Evolutionary conservation across 2,888 invertebrate genomes (phyloP), one percentile per base, ranked within the genome.

Genomic region (Cinara cedri): DNA sequence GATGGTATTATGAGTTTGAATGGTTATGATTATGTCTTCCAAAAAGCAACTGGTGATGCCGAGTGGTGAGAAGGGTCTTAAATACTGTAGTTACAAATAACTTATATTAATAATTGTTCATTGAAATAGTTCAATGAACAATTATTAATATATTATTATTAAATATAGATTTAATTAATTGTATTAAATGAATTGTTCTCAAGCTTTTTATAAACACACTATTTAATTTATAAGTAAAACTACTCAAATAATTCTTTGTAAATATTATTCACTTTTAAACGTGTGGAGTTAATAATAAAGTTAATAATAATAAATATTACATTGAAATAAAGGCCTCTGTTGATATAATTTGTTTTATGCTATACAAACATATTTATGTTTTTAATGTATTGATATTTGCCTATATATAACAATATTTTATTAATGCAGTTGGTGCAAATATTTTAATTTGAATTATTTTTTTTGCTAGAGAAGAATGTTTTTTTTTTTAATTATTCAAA

Each of bases 1-100:
- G 99, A 99, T 88, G 99, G 99, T 81, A 98, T 99, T 82, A 99
- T 99, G 99, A 98, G 97, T 89, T 90, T 99, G 85, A 93, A 93
- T 83, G 98, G 98, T 65, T 96, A 95, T 87, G 99, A 99, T 88
- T 98, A 93, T 88, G 96, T 98, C 85, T 99, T 99, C 88, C 98
- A 98, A 88, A 97, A 96, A 88, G 97, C 98, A 16, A 95, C 93
- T 85, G 99, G 99, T 83, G 99, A 99, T 89, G 98, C 98, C 34
- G 99, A 99, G 87, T 99, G 99, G 98, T 99, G 84, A 62, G 3
- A 42, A 34, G 55, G 24, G 55, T 54, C 13, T 49, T 68, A 13
- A 44, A 63, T 21, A 51, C 63, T 54, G 24, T 54, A 75, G 42
- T 75, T 74, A 42, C 42, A 34, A 54, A 34, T 16, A 26, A 42